Evolutionary conservation across 1,140 invertebrate species (phyloP).

Genomic region (Ditylenchus dipsaci): DNA sequence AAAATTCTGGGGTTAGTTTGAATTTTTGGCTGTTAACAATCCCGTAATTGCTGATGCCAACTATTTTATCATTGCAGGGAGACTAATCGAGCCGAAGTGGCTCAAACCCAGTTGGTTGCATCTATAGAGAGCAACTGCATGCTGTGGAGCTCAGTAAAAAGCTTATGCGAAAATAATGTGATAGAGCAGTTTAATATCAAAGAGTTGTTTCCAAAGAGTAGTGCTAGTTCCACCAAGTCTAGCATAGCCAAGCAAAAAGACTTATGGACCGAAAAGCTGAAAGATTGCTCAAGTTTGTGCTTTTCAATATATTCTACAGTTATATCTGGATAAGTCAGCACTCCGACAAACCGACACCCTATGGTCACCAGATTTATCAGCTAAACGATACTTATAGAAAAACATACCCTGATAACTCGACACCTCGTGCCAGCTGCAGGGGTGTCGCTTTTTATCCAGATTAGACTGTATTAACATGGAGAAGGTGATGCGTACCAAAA

Average conservation of each 20-base stretch:
- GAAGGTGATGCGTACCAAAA: too few relatives aligned
- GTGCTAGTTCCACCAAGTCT: too few relatives aligned
- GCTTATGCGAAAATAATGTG: not conserved
- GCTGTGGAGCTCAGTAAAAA: not conserved
- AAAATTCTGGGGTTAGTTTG: conserved; percentile 24
- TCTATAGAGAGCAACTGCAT: conserved; percentile 9
- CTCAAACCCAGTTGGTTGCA: not conserved
- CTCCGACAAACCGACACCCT: too few relatives aligned
- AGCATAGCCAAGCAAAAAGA: not conserved
- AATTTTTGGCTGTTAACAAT: not conserved
- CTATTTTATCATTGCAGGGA: conserved; percentile 13
- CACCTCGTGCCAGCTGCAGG: too few relatives aligned
- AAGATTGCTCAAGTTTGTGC: not conserved
- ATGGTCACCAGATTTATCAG: too few relatives aligned
- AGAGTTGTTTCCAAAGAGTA: not conserved
- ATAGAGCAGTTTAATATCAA: not conserved
- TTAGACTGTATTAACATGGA: too few relatives aligned
- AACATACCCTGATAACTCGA: too few relatives aligned
- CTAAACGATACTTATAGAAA: too few relatives aligned
- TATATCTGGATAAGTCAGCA: too few relatives aligned
- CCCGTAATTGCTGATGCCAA: not conserved
- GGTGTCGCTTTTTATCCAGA: too few relatives aligned
- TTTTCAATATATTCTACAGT: not conserved
- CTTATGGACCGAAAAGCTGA: not conserved
- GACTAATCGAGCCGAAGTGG: conserved; percentile 24